phyloP scores from a whole-genome alignment of 2,113 vertebrate species.

The Silurus glanis region DNA sequence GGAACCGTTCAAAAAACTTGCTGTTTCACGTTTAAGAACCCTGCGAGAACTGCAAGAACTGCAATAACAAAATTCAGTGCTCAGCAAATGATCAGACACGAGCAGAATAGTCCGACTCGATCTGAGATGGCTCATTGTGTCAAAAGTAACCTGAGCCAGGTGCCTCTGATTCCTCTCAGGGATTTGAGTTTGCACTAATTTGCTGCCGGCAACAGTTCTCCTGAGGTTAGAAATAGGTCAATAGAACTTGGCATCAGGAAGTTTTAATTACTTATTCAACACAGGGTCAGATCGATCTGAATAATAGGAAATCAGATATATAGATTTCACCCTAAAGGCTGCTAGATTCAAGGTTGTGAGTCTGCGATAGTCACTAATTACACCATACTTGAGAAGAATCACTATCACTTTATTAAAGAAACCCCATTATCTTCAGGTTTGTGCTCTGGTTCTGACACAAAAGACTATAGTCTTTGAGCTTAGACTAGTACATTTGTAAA shows the following conservation, averaged over 20 bases:
- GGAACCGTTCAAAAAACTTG: not conserved
- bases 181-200: conserved; percentile 13
- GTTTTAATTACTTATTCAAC: conserved; percentile 51
- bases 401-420: conserved; percentile 7
- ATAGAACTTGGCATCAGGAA: conserved; percentile 42
- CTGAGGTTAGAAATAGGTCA: conserved; percentile 30
- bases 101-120: not conserved
- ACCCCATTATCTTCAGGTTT: not conserved
- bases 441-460: not conserved
- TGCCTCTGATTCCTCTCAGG: not conserved
- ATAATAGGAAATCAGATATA: conserved; percentile 52
- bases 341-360: conserved; percentile 22
- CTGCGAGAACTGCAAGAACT: not conserved
- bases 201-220: not conserved
- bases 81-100: not conserved
- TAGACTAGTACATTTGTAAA: not conserved
- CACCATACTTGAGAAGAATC: conserved; percentile 6
- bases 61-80: not conserved
- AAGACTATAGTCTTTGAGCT: not conserved
- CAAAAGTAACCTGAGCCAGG: not conserved
- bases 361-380: conserved; percentile 38
- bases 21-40: not conserved
- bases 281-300: conserved; percentile 41
- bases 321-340: conserved; percentile 40
- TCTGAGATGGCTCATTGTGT: not conserved